Percentiles rank a stretch among this genome's conserved stretches.
Evolutionary conservation across 35 echinoderm and acorn worm genomes (phyloP).

Genomic region (Strongylocentrotus purpuratus): DNA sequence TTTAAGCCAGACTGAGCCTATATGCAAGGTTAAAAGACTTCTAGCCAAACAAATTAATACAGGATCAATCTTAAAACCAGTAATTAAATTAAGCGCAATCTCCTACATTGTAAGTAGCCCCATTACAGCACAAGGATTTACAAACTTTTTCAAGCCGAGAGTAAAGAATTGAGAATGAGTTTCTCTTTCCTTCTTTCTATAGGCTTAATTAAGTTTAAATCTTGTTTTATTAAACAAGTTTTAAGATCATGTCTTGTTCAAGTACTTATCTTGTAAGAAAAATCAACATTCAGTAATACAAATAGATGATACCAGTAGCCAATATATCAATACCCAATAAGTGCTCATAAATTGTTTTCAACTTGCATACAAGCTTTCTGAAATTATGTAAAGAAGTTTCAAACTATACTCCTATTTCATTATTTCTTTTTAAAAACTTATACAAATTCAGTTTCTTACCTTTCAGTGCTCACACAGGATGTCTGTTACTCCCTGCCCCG

Average conservation of each 20-base stretch:
- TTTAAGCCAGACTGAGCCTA: background rate
- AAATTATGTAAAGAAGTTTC: background rate
- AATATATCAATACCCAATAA: no score
- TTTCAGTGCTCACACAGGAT: background rate
- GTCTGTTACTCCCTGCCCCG: background rate
- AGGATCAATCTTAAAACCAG: background rate
- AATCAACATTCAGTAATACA: background rate
- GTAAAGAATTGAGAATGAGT: background rate
- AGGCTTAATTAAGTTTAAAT: no score
- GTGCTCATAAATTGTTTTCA: no score
- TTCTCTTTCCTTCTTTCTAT: background rate
- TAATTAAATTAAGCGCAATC: background rate
- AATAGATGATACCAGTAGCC: no score
- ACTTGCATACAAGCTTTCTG: no score
- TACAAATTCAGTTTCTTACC: background rate
- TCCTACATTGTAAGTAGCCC: background rate
- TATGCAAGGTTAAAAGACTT: background rate
- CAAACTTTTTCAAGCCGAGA: background rate
- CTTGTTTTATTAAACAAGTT: no score
- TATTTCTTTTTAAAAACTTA: no score
- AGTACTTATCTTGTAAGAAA: background rate
- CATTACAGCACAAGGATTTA: background rate
- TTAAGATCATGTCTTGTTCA: background rate
- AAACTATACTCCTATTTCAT: no score
- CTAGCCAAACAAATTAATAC: background rate